These are phyloP conservation scores for Cuculus canorus DNA, from an alignment of 2,797 vertebrate species.

Conservation along the genomic window DNA sequence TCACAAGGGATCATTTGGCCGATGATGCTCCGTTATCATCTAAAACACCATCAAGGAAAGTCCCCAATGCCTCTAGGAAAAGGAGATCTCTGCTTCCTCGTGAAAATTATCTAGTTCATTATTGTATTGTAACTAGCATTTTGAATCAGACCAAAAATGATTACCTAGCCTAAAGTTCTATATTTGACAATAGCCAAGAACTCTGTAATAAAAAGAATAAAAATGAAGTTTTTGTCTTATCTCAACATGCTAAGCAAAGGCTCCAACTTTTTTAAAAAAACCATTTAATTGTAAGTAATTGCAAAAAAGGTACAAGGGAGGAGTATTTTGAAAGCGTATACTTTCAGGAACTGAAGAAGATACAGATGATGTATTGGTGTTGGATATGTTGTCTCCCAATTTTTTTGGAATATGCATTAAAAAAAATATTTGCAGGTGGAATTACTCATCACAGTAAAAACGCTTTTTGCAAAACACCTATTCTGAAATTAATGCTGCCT, in stretches of 20 bases:
- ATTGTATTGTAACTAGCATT: background rate
- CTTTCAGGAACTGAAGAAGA: background rate
- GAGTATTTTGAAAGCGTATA: background rate
- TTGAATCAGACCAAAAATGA: background rate
- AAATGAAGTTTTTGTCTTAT: background rate
- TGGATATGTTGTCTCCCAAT: background rate
- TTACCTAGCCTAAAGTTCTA: background rate
- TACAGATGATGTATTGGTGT: background rate
- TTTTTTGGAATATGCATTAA: background rate
- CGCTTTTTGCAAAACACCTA: background rate
- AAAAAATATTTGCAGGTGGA: background rate
- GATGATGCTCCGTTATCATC: rapidly evolving
- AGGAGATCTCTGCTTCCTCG: background rate
- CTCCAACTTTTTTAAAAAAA: background rate
- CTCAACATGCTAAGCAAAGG: background rate
- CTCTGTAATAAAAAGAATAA: background rate
- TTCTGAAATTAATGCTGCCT: background rate
- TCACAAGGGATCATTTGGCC: background rate
- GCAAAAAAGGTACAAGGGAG: background rate
- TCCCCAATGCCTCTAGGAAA: background rate
- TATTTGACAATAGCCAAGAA: background rate
- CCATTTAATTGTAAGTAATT: background rate
- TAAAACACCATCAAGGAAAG: background rate
- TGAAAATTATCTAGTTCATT: background rate
- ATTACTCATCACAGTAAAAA: background rate